Evolutionary conservation across 1,140 invertebrate species (phyloP), one percentile per base, ranked within the genome.

Genomic region (Scaptomyza montana): DNA sequence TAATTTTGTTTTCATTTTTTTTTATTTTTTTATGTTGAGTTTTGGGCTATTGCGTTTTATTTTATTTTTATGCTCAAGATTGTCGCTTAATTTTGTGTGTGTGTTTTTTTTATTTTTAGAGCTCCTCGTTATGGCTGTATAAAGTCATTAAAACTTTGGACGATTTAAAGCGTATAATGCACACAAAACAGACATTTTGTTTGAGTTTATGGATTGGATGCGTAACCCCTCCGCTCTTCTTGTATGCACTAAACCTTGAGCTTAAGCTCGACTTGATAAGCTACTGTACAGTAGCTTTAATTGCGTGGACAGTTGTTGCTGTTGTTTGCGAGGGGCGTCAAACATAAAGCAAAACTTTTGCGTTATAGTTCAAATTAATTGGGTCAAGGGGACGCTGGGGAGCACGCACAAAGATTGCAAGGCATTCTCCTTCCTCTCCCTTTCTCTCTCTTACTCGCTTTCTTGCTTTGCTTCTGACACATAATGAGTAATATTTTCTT

Each of bases 131-230:
- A 67, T 74, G 39, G 60, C 77, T 71, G 69, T 61, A 80, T 77
- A 79, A 89, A 89, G 84, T 89, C 84, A 89, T 89, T 89, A 89
- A 89, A 89, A 89, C 77, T 84, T 89, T 89, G 53, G 78, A 89
- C 84, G 84, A 89, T 89, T 89, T 89, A 80, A 79, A 84, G 64
- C 1, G 16, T 16, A 16, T 0, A 16, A 1, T 16, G 16, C 21
- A 25, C 21, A 25, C 76, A 64, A 68, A 87, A 82, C 78, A 77
- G 65, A 87, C 78, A 81, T 89, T 78, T 87, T 87, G 78, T 87
- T 84, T 80, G 63, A 84, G 72, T 89, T 87, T 82, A 74, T 76
- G 72, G 72, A 66, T 21, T 71, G 66, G 25, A 70, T 62, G n/a
- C 51, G 6, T 2, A 19, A 19, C 12, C 45, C 51, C 45, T 46